phyloP scores from a whole-genome alignment of 2,113 vertebrate genomes.

The Poeciliopsis occidentalis region DNA sequence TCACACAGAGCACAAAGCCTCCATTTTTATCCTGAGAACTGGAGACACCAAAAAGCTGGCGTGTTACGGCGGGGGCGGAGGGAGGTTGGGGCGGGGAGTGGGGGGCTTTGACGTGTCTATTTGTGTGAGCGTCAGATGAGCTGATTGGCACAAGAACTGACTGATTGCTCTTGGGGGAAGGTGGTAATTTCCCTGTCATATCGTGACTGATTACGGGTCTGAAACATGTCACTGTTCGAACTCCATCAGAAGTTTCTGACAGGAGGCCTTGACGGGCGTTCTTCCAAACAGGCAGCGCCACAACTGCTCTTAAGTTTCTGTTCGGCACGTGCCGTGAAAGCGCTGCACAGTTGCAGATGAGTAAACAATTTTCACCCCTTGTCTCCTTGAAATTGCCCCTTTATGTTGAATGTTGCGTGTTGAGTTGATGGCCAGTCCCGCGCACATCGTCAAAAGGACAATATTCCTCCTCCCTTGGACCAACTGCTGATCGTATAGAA shows the following conservation, averaged over 20 bases:
- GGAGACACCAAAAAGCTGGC: conserved; percentile 21
- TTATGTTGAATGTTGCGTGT: neutral
- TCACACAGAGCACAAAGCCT: neutral
- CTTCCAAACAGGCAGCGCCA: conserved; percentile 39
- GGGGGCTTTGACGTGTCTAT: conserved; percentile 50
- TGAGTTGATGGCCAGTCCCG: conserved; percentile 17
- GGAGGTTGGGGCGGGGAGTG: too few species aligned
- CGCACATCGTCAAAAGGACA: neutral
- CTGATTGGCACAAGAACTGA: conserved; percentile 72
- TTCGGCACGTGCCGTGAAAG: conserved; percentile 16
- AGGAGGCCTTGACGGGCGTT: conserved; percentile 59
- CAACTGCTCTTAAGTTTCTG: conserved; percentile 14
- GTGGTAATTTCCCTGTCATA: conserved; percentile 77
- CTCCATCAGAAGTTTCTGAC: conserved; percentile 74
- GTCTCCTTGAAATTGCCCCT: conserved; percentile 17
- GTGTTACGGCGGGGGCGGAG: neutral
- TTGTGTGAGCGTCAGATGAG: conserved; percentile 66
- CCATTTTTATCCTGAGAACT: neutral
- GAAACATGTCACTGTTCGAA: conserved; percentile 73
- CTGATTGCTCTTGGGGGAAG: conserved; percentile 72
- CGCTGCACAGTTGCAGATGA: neutral
- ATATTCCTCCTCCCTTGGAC: conserved; percentile 11
- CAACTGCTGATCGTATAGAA: neutral
- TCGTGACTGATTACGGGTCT: conserved; percentile 76
- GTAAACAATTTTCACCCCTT: conserved; percentile 17